phyloP scores from a whole-genome alignment of 2,888 invertebrate species.

The Fragum sueziense region DNA sequence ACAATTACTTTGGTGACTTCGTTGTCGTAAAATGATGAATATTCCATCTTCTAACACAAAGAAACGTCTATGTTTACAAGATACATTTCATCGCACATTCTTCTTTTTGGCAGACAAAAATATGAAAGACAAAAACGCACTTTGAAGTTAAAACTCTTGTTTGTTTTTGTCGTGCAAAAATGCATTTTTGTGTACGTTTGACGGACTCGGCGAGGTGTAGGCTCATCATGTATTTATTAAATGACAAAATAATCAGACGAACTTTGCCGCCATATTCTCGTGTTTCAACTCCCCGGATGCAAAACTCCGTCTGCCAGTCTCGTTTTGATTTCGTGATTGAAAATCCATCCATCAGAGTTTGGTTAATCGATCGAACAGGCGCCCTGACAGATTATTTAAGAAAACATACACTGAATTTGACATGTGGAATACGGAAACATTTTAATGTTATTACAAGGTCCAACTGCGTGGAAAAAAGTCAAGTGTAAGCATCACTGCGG shows the following conservation, averaged over 20 bases:
- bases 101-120: background rate
- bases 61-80: background rate
- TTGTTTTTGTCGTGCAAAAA: background rate
- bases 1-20: too few relatives aligned
- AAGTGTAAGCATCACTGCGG: too few relatives aligned
- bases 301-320: conserved; percentile 31
- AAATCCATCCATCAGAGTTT: conserved; percentile 18
- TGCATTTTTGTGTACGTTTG: background rate
- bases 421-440: conserved; percentile 20
- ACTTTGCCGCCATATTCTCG: conserved; percentile 38
- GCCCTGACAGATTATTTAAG: conserved; percentile 51
- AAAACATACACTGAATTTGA: conserved; percentile 56
- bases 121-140: background rate
- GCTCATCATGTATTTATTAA: conserved; percentile 11
- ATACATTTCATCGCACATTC: background rate
- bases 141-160: background rate
- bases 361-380: conserved; percentile 18
- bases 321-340: conserved; percentile 25
- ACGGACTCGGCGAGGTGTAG: conserved; percentile 1
- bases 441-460: conserved; percentile 30
- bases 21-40: background rate
- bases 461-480: background rate
- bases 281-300: conserved; percentile 41
- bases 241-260: conserved; percentile 39
- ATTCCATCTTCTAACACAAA: background rate